Evolutionary conservation across 92 coral and sea anemone species (phyloP).

Genomic region (Micromussa lordhowensis): DNA sequence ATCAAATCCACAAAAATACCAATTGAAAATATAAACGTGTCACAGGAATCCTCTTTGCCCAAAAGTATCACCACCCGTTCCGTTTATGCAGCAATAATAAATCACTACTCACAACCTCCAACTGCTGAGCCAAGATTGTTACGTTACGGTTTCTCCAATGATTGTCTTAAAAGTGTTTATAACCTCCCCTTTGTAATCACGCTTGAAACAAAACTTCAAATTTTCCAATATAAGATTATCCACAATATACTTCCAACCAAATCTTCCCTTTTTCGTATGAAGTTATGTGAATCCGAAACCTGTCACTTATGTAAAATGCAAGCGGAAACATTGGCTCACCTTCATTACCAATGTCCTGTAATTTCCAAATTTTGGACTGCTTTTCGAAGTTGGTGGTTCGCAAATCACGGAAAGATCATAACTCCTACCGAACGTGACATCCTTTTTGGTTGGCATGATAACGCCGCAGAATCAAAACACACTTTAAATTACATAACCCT

Average conservation of each 20-base stretch:
- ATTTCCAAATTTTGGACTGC: not conserved
- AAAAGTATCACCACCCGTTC: too few relatives aligned
- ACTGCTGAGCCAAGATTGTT: not conserved
- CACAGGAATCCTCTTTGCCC: too few relatives aligned
- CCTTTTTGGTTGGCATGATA: not conserved
- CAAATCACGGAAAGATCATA: not conserved
- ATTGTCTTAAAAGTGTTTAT: not conserved
- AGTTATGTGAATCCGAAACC: not conserved
- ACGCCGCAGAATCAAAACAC: not conserved
- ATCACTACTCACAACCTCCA: too few relatives aligned
- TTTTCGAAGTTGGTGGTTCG: not conserved
- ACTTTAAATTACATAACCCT: not conserved
- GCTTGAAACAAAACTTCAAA: not conserved
- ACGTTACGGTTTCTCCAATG: not conserved
- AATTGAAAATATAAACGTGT: too few relatives aligned
- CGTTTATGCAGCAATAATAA: too few relatives aligned
- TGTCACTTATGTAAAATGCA: not conserved
- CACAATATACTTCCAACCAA: not conserved
- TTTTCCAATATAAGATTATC: too few relatives aligned
- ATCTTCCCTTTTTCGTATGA: not conserved
- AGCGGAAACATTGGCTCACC: not conserved
- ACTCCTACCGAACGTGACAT: not conserved
- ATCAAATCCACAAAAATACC: too few relatives aligned
- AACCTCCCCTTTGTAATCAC: not conserved
- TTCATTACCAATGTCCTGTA: not conserved